Conservation (phyloP, 2,113 vertebrate species). For the Trematomus loennbergii region DNA sequence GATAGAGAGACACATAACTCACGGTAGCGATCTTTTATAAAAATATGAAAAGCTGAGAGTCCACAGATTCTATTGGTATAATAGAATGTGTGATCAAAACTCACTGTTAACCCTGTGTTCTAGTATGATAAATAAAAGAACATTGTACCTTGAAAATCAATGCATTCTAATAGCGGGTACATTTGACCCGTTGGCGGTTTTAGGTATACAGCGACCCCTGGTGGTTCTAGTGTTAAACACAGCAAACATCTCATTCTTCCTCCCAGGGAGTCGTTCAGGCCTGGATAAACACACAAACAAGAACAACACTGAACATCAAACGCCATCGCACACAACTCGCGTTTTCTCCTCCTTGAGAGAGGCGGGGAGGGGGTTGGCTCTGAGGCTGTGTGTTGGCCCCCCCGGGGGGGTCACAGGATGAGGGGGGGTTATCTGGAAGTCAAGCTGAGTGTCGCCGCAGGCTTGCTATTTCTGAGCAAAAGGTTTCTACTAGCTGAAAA, state of each 20-base stretch:
- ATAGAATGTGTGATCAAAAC: too few species aligned
- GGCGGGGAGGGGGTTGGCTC: slow-evolving; percentile 3
- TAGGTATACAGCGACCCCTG: too few species aligned
- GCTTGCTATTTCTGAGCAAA: slow-evolving; percentile 55
- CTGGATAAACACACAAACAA: slow-evolving; percentile 49
- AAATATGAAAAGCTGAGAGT: too few species aligned
- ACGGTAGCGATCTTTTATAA: too few species aligned
- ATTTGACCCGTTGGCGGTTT: too few species aligned
- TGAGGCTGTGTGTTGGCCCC: not conserved
- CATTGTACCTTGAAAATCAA: too few species aligned
- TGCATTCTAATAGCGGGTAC: too few species aligned
- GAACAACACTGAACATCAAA: slow-evolving; percentile 46
- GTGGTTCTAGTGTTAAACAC: not conserved
- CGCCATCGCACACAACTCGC: slow-evolving; percentile 12
- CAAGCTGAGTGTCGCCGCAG: slow-evolving; percentile 36
- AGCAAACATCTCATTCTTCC: slow-evolving; percentile 33
- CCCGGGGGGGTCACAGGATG: slow-evolving; percentile 13
- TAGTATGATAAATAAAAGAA: too few species aligned
- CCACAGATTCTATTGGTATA: too few species aligned
- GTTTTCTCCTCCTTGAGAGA: slow-evolving; percentile 11
- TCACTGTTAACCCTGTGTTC: too few species aligned
- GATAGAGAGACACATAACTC: too few species aligned
- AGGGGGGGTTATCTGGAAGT: slow-evolving; percentile 28
- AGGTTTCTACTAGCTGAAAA: slow-evolving; percentile 69
- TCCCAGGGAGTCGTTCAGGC: slow-evolving; percentile 40